Base-by-base conservation (phyloP, 2,113 vertebrate species). In the Stigmatopora argus region DNA sequence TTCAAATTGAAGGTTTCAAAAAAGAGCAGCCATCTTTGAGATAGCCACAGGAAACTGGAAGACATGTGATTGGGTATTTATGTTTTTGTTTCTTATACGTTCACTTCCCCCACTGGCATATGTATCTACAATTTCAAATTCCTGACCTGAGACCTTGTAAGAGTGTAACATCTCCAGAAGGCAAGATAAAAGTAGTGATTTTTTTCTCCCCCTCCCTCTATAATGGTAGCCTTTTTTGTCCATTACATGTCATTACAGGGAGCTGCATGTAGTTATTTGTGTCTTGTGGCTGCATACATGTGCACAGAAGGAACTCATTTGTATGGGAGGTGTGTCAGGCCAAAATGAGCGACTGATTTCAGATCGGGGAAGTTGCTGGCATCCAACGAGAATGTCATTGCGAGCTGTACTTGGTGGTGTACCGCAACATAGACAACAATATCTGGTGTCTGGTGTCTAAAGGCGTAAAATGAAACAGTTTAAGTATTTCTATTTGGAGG, bases 211-310 rank as follows among this genome's bases (percentile, higher is more conserved):
- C 71, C 74, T 68, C 72, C 73, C 85, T 83, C 79, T 78, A 77
- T 88, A 87, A 90, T 89, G 87, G 81, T 82, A 84, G 80, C 81
- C 77, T 75, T 82, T 82, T 86, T 75, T 71, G 81, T 88, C 85
- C 85, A 80, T 83, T 85, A 82, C 75, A 79, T 89, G 82, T 91
- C 78, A 89, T 90, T 91, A 90, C 73, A 76, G 78, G 77, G 86
- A 87, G 71, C 86, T 88, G 84, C 75, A 87, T 87, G 75, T 82
- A 85, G 86, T 89, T 89, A 89, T 90, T 88, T 90, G 86, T 88
- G 85, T 89, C 86, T 84, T 88, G 87, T 79, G 89, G 90, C 88
- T 88, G 87, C 84, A 91, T 88, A 79, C 81, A 85, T 82, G 79
- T 71, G 78, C 82, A 85, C 84, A 89, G 78, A 88, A 81, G 82